Evolutionary conservation across 2,797 vertebrate species (phyloP), one percentile per base, ranked within the genome.

Genomic region (Gymnocypris eckloni): DNA sequence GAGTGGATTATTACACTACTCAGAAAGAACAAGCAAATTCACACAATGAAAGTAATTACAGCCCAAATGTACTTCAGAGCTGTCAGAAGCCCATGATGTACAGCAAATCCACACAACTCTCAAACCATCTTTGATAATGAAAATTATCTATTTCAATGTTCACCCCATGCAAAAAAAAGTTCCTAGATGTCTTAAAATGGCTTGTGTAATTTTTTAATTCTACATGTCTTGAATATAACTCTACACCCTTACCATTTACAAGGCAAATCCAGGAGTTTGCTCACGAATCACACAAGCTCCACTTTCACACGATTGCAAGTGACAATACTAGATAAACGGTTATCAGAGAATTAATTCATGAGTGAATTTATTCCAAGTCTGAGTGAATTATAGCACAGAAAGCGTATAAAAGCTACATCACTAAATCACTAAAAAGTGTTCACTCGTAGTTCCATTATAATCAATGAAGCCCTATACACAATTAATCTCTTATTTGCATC

Each of bases 1-100:
- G 69, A 85, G 84, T 80, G 69, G 77, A 18, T 52, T 80, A 80
- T 72, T 79, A 72, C 18, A 39, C 66, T 70, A 52, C 52, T 79
- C 37, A 10, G 18, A 22, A 59, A 41, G 48, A 84, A 69, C n/a
- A 71, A 20, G 64, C 75, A 59, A 43, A 69, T 56, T 70, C 75
- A 70, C 37, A 84, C 39, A 84, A 79, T 70, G 52, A 56, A 48
- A 59, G 50, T 25, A 70, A 79, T 84, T 78, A 70, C 12, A 84
- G 64, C 7, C n/a, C 25, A 52, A 66, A 28, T 9, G 25, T 67
- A 59, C 39, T 59, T 54, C 22, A 70, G 39, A 28, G 16, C n/a
- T 12, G 67, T 71, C 33, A 56, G 4, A 39, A 77, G 75, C 33
- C 11, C 22, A 56, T 37, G 59, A 59, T 48, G 25, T 50, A 33